Evolutionary conservation across 2,888 invertebrate genomes (phyloP).

Genomic region (Nezara viridula): DNA sequence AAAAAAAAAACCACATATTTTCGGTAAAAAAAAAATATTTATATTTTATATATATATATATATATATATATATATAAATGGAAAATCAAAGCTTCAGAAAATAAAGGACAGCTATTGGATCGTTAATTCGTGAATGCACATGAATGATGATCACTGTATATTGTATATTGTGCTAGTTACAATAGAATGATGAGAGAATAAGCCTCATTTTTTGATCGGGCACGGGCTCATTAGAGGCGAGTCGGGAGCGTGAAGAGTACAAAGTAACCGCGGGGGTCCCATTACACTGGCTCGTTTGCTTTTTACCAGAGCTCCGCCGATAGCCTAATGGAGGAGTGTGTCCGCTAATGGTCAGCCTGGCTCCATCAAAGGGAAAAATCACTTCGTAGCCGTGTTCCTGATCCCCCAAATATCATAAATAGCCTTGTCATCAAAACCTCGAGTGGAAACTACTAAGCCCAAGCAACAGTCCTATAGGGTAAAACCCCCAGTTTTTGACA

Average conservation of each 20-base stretch:
- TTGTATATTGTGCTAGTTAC: background rate
- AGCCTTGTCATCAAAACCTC: background rate
- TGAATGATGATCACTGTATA: background rate
- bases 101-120: too few species aligned
- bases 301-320: background rate
- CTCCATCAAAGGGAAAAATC: background rate
- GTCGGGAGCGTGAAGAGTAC: background rate
- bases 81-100: too few species aligned
- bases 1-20: too few species aligned
- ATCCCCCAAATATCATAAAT: background rate
- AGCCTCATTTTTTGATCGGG: background rate
- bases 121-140: too few species aligned
- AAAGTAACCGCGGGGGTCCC: constrained; percentile 10
- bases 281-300: background rate
- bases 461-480: too few species aligned
- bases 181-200: background rate
- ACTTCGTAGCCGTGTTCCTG: background rate
- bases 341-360: background rate
- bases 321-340: constrained; percentile 8
- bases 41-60: too few species aligned
- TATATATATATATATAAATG: too few species aligned
- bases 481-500: too few species aligned
- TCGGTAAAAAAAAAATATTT: too few species aligned
- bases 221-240: background rate
- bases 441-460: too few species aligned